Conservation (phyloP, 2,888 invertebrate genomes). For the Hypena proboscidalis region DNA sequence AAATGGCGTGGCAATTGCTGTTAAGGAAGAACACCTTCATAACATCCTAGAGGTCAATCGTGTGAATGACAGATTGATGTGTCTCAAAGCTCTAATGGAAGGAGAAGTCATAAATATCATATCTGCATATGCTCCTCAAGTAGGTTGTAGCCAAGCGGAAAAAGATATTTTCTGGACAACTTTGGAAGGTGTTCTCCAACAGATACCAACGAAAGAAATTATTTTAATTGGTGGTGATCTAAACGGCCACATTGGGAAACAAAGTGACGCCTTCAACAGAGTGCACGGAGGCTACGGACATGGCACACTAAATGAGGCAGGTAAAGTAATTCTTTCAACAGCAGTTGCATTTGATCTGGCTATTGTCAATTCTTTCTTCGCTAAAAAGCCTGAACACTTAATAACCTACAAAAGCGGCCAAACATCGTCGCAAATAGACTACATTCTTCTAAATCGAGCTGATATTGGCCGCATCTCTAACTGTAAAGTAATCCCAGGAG, state of each 20-base stretch:
- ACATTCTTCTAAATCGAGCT: background rate
- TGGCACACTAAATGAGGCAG: background rate
- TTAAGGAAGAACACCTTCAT: background rate
- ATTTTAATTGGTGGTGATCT: too few species aligned
- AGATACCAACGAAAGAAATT: too few species aligned
- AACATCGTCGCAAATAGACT: background rate
- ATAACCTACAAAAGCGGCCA: background rate
- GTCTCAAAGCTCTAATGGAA: background rate
- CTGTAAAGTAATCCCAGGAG: too few species aligned
- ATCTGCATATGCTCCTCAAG: background rate
- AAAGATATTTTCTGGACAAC: too few species aligned
- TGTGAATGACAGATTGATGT: background rate
- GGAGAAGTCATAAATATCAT: background rate
- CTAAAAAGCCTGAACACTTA: background rate
- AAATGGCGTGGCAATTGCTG: slow-evolving; percentile 15
- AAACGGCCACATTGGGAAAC: too few species aligned
- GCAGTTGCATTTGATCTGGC: background rate
- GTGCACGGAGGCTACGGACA: too few species aligned
- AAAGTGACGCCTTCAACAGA: too few species aligned
- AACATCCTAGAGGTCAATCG: background rate
- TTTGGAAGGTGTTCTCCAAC: too few species aligned
- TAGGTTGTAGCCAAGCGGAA: too few species aligned
- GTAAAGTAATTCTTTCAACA: background rate
- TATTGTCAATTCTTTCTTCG: background rate
- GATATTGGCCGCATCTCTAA: background rate